Percentiles rank a stretch among this genome's conserved stretches.
These are phyloP conservation scores for Macropis europaea DNA, from an alignment of 2,888 invertebrate species.

Conservation along the genomic window DNA sequence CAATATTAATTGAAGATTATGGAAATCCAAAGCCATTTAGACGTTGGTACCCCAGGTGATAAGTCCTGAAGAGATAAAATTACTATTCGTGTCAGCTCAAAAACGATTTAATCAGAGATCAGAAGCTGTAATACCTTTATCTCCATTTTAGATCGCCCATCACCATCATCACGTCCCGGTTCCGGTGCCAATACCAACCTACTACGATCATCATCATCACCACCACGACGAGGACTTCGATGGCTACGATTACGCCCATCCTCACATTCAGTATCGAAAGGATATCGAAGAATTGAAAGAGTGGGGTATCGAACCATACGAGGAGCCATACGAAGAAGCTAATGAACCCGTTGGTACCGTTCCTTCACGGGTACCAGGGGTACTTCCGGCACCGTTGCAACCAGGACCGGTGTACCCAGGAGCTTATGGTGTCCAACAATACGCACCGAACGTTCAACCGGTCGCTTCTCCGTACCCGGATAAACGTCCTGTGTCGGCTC, in stretches of 20 bases:
- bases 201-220: constrained; percentile 73
- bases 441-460: constrained; percentile 58
- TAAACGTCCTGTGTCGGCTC: constrained; percentile 58
- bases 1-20: no score
- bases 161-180: constrained; percentile 85
- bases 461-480: constrained; percentile 57
- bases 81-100: no score
- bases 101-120: no score
- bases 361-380: constrained; percentile 37
- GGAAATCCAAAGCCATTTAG: no score
- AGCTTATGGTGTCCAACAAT: constrained; percentile 61
- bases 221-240: constrained; percentile 72
- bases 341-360: neutral
- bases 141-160: constrained; percentile 84
- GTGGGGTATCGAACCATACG: constrained; percentile 76
- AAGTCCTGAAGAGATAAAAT: no score
- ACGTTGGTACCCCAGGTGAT: no score
- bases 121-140: no score
- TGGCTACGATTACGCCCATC: constrained; percentile 75
- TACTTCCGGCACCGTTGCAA: constrained; percentile 35
- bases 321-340: constrained; percentile 66
- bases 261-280: constrained; percentile 76
- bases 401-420: constrained; percentile 28
- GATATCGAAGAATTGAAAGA: constrained; percentile 77
- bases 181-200: constrained; percentile 77